Percentiles rank a stretch among this genome's conserved stretches.
Conservation (phyloP, 2,797 vertebrate species). For the Discoglossus pictus region DNA sequence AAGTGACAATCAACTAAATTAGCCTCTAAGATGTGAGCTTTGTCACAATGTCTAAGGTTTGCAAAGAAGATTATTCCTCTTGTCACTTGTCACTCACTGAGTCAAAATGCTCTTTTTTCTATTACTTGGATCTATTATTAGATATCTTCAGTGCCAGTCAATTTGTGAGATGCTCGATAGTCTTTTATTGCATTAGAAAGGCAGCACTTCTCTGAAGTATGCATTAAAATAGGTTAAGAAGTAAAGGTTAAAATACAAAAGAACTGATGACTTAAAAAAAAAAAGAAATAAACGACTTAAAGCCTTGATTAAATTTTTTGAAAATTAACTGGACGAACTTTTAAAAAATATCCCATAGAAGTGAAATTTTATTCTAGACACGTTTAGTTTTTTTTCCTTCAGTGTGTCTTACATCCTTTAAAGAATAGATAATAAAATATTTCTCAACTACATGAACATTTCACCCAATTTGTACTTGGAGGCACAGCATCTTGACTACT, state of each 20-base stretch:
- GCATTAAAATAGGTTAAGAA: neutral
- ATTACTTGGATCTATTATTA: conserved; percentile 46
- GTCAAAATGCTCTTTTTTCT: conserved; percentile 31
- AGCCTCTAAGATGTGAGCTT: conserved; percentile 25
- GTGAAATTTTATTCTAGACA: no score
- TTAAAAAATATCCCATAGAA: no score
- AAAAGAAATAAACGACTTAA: no score
- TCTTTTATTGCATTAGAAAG: conserved; percentile 1
- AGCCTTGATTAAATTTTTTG: no score
- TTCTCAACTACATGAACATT: no score
- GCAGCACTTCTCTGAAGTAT: neutral
- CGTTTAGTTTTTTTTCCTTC: no score
- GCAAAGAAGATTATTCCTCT: conserved; percentile 22
- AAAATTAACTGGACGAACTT: no score
- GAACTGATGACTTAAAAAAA: neutral
- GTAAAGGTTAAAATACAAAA: no score
- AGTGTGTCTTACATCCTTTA: no score
- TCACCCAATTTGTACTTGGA: no score
- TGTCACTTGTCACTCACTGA: conserved; percentile 50
- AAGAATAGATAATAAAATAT: no score
- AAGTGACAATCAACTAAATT: conserved; percentile 33
- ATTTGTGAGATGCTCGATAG: neutral
- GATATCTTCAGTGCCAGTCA: conserved; percentile 12
- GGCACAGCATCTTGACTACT: no score
- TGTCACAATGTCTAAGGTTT: conserved; percentile 26